Conservation (phyloP, 1,140 invertebrate genomes). For the Brachionus plicatilis region DNA sequence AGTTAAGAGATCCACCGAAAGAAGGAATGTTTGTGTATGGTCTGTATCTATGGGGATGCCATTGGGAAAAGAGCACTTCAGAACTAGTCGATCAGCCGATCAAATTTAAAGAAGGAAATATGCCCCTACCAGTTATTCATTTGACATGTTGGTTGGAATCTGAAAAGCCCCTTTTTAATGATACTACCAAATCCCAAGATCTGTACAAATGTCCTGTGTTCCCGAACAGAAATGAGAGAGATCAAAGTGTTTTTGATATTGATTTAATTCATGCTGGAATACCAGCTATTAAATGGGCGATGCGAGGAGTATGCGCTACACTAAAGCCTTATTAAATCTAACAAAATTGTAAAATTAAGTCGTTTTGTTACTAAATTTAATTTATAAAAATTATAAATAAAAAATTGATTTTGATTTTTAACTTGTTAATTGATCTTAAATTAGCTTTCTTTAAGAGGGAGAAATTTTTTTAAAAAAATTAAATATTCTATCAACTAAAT, state of each 20-base stretch:
- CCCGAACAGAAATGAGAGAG: neutral
- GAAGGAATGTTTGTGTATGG: constrained; percentile 56
- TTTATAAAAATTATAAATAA: neutral
- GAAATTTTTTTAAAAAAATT: no score
- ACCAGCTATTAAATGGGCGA: constrained; percentile 49
- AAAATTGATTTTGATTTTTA: no score
- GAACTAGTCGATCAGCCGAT: constrained; percentile 53
- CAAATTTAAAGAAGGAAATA: constrained; percentile 44
- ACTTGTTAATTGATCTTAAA: no score
- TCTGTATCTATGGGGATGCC: constrained; percentile 51
- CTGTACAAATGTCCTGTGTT: constrained; percentile 36
- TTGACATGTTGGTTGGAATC: constrained; percentile 46
- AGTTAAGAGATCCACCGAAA: constrained; percentile 55
- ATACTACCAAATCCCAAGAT: neutral
- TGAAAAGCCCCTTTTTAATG: constrained; percentile 14
- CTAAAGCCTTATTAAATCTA: constrained; percentile 47
- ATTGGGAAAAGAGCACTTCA: constrained; percentile 54
- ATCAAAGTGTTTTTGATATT: constrained; percentile 47
- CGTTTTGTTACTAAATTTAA: neutral
- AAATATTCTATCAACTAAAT: no score
- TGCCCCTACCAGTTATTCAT: constrained; percentile 52
- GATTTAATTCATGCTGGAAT: constrained; percentile 51
- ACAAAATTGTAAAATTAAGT: neutral
- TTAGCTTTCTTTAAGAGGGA: neutral
- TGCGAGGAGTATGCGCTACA: constrained; percentile 53